phyloP scores from a whole-genome alignment of 2,888 invertebrate species.

The Itoplectis maculator region DNA sequence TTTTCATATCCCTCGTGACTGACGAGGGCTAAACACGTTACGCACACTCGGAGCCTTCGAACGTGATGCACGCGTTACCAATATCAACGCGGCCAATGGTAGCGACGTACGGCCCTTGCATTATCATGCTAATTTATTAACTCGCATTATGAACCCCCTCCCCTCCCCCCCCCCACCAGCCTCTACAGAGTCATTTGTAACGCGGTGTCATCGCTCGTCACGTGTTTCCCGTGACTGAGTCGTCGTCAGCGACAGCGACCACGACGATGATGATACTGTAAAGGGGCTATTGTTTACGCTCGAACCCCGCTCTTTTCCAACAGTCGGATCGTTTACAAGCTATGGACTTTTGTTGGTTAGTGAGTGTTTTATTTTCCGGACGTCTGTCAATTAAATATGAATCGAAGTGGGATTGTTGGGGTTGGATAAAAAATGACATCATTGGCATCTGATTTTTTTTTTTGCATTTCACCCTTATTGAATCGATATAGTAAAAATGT shows the following conservation, averaged over 20 bases:
- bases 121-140: conserved; percentile 73
- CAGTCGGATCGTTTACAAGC: conserved; percentile 62
- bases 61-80: conserved; percentile 34
- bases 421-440: no score
- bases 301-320: conserved; percentile 57
- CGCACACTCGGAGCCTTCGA: conserved; percentile 19
- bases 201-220: conserved; percentile 69
- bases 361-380: not conserved
- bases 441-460: not conserved
- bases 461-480: no score
- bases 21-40: conserved; percentile 27
- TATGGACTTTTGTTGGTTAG: conserved; percentile 16
- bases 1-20: conserved; percentile 33
- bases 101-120: conserved; percentile 60
- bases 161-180: not conserved
- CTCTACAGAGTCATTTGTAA: conserved; percentile 67
- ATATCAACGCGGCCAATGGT: conserved; percentile 39
- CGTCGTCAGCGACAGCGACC: not conserved
- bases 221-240: conserved; percentile 46
- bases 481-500: no score
- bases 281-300: conserved; percentile 21
- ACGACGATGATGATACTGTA: conserved; percentile 32
- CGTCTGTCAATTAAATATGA: not conserved
- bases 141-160: conserved; percentile 66
- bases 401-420: no score